phyloP scores from a whole-genome alignment of 2,797 vertebrate genomes.

The Sciurus carolinensis region DNA sequence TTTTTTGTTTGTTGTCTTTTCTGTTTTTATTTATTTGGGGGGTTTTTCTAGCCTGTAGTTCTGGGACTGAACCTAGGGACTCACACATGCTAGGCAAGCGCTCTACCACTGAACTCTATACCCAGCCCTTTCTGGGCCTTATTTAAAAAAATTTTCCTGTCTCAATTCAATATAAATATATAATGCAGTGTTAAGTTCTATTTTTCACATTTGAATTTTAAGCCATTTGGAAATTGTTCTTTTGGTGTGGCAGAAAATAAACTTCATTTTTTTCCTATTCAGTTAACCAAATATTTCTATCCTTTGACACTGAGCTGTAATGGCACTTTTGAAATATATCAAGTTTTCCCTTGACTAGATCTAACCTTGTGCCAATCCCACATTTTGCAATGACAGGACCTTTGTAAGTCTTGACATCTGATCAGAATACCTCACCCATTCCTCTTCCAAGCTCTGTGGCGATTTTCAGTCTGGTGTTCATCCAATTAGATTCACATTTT shows the following conservation, averaged over 20 bases:
- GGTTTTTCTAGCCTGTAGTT: neutral
- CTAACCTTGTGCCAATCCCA: neutral
- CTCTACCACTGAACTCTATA: neutral
- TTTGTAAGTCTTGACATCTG: neutral
- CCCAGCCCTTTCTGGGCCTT: neutral
- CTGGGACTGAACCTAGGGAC: neutral
- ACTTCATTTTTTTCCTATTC: neutral
- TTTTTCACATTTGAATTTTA: conserved; percentile 51
- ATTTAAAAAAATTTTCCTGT: conserved; percentile 21
- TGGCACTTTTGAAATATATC: neutral
- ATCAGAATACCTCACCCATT: neutral
- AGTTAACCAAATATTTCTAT: conserved; percentile 14
- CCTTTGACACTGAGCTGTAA: neutral
- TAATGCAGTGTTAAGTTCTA: conserved; percentile 12
- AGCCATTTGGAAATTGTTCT: conserved; percentile 34
- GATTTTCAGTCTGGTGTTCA: neutral
- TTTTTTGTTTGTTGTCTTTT: too few species aligned
- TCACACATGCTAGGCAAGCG: neutral
- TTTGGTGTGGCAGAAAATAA: conserved; percentile 10
- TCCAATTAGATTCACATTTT: neutral
- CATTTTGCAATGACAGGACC: neutral
- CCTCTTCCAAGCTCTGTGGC: neutral
- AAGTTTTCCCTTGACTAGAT: neutral
- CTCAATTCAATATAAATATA: conserved; percentile 3
- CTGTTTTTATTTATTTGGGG: too few species aligned